Evolutionary conservation across 1,140 invertebrate genomes (phyloP).

Genomic region (Calliphora vicina): DNA sequence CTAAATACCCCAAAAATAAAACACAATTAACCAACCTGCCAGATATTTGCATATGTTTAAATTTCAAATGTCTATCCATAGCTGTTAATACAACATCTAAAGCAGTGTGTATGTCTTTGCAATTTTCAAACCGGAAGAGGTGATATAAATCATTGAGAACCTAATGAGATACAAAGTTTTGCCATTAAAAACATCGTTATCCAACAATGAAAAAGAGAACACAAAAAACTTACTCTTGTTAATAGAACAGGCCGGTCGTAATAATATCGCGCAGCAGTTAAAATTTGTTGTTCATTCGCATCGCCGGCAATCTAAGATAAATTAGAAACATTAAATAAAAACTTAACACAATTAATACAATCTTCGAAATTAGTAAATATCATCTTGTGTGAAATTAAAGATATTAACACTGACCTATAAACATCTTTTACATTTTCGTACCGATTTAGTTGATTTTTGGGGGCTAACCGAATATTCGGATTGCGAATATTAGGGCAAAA

Average conservation of each 20-base stretch:
- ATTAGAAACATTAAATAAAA: neutral
- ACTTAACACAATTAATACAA: too few species aligned
- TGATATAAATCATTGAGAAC: conserved; percentile 93
- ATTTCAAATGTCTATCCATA: conserved; percentile 82
- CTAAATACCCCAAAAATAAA: neutral
- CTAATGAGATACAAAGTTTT: conserved; percentile 59
- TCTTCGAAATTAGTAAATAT: too few species aligned
- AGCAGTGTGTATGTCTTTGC: conserved; percentile 74
- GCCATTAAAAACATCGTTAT: too few species aligned
- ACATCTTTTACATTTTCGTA: too few species aligned
- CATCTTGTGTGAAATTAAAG: too few species aligned
- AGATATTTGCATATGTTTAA: conserved; percentile 92
- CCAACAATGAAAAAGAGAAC: too few species aligned
- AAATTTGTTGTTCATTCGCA: conserved; percentile 88
- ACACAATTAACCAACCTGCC: conserved; percentile 72
- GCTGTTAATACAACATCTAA: conserved; percentile 82
- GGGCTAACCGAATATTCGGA: too few species aligned
- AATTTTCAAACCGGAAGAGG: conserved; percentile 83
- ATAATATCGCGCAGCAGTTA: conserved; percentile 81
- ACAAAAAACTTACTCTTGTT: conserved; percentile 65
- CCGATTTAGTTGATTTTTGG: too few species aligned
- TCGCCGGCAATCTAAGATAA: conserved; percentile 82
- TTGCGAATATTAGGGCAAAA: too few species aligned
- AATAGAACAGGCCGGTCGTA: conserved; percentile 82
- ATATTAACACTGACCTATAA: too few species aligned